Percentiles rank a stretch among this genome's conserved stretches.
Conservation (phyloP, 1,140 invertebrate genomes). For the Tribolium madens region DNA sequence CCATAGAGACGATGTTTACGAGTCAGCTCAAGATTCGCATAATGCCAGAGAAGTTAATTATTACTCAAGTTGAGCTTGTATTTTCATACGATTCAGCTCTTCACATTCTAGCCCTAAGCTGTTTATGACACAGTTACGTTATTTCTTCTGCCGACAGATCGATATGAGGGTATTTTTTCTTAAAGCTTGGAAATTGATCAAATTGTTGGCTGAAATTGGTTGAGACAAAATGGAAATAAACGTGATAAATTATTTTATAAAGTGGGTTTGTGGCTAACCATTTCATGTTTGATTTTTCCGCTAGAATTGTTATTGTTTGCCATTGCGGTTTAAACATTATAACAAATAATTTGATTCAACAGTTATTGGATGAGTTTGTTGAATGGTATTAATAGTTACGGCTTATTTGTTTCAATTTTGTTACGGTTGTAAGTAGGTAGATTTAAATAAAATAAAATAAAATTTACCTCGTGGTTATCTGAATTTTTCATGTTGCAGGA, state of each 20-base stretch:
- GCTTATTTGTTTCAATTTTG: background rate
- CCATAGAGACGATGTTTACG: constrained; percentile 28
- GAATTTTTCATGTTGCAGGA: background rate
- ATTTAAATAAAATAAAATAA: background rate
- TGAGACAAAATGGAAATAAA: background rate
- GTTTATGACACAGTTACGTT: constrained; percentile 36
- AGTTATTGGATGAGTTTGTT: background rate
- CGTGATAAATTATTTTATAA: background rate
- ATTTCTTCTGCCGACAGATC: constrained; percentile 3
- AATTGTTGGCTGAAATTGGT: background rate
- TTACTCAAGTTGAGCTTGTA: constrained; percentile 30
- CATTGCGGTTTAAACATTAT: background rate
- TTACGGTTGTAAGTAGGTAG: too few relatives aligned
- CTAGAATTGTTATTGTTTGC: background rate
- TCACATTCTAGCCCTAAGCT: constrained; percentile 29
- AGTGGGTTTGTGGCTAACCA: background rate
- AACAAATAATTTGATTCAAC: background rate
- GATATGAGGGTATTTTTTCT: constrained; percentile 5
- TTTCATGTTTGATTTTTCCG: background rate
- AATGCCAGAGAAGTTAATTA: constrained; percentile 32
- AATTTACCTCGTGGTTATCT: background rate
- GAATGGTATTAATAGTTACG: background rate
- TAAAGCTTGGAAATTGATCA: background rate
- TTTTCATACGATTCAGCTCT: constrained; percentile 27
- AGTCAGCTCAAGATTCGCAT: constrained; percentile 30